Evolutionary conservation across 2,113 vertebrate genomes (phyloP), one percentile per base, ranked within the genome.

Genomic region (Albula goreensis): DNA sequence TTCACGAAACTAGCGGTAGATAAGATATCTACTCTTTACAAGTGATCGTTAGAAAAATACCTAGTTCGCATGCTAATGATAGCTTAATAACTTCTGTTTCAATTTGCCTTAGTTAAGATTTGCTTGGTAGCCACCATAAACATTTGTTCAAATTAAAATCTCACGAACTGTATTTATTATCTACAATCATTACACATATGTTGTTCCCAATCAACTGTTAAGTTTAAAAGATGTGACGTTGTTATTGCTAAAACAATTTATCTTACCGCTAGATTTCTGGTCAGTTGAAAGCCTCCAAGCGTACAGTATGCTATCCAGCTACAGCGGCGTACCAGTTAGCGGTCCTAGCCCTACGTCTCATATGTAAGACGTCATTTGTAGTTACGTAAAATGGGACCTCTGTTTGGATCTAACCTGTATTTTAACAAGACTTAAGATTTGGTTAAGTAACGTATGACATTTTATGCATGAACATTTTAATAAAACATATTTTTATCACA

Each of bases 321-420:
- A 25, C 0, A 56, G 56, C 49, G 78, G 49, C 15, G 49, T 57
- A 41, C 31, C 31, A 74, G 31, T 50, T 41, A 31, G 77, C 60
- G 60, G 19, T 53, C 53, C 25, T 53, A 78, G 19, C 77, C 53
- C 25, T 53, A 78, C 80, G 92, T 83, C 92, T 86, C 90, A 5
- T 5, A 41, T 4, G 77, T 79, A 82, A 81, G 79, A 49, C 89
- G 91, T 92, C 89, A 91, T 1, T 0, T 8, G 0, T 80, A 7
- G 13, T 5, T 66, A 51, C 7, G 51, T 63, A 70, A 70, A 70
- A n/a, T 79, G 12, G 12, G 78, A 11, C 6, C 6, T 49, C 9
- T 6, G 9, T 78, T 70, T n/a, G 17, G 17, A 31, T 74, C 70
- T 31, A 74, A 74, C n/a, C 22, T 31, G 70, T 74, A n/a, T 31